Base-by-base conservation (phyloP, 2,888 invertebrate species). In the Unio pictorum region DNA sequence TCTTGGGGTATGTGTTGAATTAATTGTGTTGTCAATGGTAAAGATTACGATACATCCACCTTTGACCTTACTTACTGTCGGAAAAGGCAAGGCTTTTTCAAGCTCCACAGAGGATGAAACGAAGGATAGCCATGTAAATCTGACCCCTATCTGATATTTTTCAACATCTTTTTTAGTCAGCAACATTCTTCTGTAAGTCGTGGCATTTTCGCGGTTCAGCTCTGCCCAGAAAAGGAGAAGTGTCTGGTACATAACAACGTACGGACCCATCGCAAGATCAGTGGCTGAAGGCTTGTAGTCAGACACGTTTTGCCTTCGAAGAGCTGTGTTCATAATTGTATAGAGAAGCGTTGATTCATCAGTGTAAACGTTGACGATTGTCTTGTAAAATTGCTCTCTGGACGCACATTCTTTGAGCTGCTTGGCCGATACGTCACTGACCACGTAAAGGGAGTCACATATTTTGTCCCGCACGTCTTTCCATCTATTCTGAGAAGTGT, bases 231-330 rank as follows among this genome's bases (percentile, higher is more conserved):
- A 78, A 30, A 76, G 60, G n/a, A 80, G 68, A 8, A 80, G 64
- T 56, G 75, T 65, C 28, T 76, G 75, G 56, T 73, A 80, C 66
- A 76, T 68, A 17, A 78, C 66, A 18, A 76, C 69, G 65, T 78
- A 80, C 45, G 80, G 80, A 0, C 78, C 78, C 54, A 80, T 57
- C 0, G 80, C 76, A 23, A 80, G 64, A 54, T 80, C 80, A 3
- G 72, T 64, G 20, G 67, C 76, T n/a, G 78, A 75, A 3, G 80
- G 80, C 58, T 60, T 68, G 67, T 76, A 80, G 17, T 68, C 67
- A 2, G 56, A 23, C 23, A 61, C 65, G 26, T 66, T 71, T 28
- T 80, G 78, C 30, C 75, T 66, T 3, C 78, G 66, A 23, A 80
- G 64, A 4, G 80, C 80, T 6, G 74, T 76, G 59, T 80, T 80